Evolutionary conservation across 2,888 invertebrate genomes (phyloP).

Genomic region (Heliconius hortense): DNA sequence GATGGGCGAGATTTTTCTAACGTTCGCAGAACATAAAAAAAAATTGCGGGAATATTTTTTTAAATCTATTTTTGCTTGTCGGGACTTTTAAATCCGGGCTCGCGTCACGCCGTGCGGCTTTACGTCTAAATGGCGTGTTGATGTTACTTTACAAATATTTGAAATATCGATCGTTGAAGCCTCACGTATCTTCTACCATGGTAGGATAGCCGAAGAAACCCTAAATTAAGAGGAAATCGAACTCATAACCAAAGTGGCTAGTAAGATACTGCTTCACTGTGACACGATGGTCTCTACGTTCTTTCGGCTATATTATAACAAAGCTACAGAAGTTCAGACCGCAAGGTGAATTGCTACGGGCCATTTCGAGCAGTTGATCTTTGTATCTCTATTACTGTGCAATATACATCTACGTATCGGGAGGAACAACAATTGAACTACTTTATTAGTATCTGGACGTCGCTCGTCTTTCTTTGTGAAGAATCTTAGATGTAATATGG

Average conservation of each 20-base stretch:
- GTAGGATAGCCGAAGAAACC: too few relatives aligned
- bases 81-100: constrained; percentile 2
- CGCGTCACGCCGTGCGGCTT: neutral
- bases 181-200: too few relatives aligned
- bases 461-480: too few relatives aligned
- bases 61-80: neutral
- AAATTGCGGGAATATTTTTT: neutral
- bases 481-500: neutral
- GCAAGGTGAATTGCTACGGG: neutral
- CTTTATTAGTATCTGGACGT: neutral
- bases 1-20: neutral
- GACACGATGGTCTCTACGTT: neutral
- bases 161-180: too few relatives aligned
- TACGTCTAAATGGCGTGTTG: neutral
- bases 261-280: neutral
- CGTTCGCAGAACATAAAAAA: neutral
- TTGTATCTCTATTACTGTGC: constrained; percentile 8
- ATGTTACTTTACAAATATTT: neutral
- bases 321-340: neutral
- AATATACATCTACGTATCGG: neutral
- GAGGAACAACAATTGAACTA: constrained; percentile 1
- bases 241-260: neutral
- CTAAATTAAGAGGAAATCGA: neutral
- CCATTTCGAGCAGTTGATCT: constrained; percentile 16
- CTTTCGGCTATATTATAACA: neutral